phyloP scores from a whole-genome alignment of 2,797 vertebrate species.

The Sebastes steindachneri region DNA sequence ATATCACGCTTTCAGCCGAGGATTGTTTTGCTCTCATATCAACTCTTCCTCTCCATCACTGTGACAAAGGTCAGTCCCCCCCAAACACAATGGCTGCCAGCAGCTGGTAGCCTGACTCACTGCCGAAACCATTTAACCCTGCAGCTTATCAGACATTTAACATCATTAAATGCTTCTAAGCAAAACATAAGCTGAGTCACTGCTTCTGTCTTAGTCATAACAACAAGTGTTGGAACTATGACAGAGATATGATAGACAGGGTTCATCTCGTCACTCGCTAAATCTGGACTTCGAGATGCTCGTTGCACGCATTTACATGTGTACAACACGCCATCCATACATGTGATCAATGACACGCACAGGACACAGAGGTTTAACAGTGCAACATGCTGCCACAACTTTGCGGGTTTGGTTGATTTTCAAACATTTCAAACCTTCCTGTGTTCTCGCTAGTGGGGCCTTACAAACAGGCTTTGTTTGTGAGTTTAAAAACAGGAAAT shows the following conservation, averaged over 20 bases:
- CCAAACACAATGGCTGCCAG: constrained; percentile 58
- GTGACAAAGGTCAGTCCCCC: constrained; percentile 58
- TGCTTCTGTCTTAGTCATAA: constrained; percentile 31
- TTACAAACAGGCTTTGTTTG: constrained; percentile 12
- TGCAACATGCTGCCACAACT: neutral
- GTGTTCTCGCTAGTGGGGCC: neutral
- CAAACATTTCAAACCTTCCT: neutral
- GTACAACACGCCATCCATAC: neutral
- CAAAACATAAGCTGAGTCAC: constrained; percentile 48
- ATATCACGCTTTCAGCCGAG: constrained; percentile 20
- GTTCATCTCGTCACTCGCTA: neutral
- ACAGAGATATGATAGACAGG: neutral
- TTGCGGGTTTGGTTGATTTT: neutral
- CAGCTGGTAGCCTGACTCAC: constrained; percentile 72
- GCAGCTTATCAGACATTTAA: constrained; percentile 39
- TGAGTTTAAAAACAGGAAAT: constrained; percentile 23
- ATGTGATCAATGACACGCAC: neutral
- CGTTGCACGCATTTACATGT: neutral
- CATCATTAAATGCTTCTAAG: constrained; percentile 28
- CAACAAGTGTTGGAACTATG: neutral
- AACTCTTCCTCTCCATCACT: constrained; percentile 41
- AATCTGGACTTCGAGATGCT: neutral
- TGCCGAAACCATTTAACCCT: constrained; percentile 40
- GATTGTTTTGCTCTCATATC: constrained; percentile 42
- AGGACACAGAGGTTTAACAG: neutral